Base-by-base conservation (phyloP, 2,797 vertebrate genomes). In the Myoxocephalus aenaeus region DNA sequence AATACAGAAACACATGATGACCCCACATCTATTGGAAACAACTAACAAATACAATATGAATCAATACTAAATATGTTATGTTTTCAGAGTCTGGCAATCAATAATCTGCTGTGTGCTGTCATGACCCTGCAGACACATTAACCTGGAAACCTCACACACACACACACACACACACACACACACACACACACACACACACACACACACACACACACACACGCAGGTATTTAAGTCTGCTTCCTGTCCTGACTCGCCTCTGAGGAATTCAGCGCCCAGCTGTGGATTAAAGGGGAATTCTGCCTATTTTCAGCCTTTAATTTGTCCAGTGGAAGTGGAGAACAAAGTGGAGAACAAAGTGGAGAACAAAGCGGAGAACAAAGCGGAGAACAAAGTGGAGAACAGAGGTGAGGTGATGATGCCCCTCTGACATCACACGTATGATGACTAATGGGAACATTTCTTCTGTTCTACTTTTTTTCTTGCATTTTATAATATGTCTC, bases 241-340 rank as follows among this genome's bases (percentile, higher is more conserved):
- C 54, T 90, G 90, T 78, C 73, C 62, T 1, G 42, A 92, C 91
- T 90, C 10, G 90, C 65, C 85, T 71, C 80, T 38, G 27, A 86
- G 87, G 89, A 90, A 90, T 92, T 78, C 59, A 58, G 32, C 2
- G 32, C n/a, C 71, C 34, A 38, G 44, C 69, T 75, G 25, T 8
- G 53, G 46, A 75, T 79, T 85, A 88, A 80, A 90, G 89, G 77
- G 64, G 13, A 62, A 83, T 82, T 84, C 73, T 56, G 53, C 27
- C 62, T 12, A 79, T 69, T 68, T 75, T 72, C 36, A 72, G 20
- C 15, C 53, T 75, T 65, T 77, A 32, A 65, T 67, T 50, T 20
- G 65, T 48, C 14, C 10, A 42, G n/a, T 40, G 59, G 29, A 38
- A 38, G 36, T 58, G 13, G 7, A 80, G 67, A 64, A 59, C 58